Conservation (phyloP, 1,140 invertebrate genomes). For the Dreissena rostriformis region DNA sequence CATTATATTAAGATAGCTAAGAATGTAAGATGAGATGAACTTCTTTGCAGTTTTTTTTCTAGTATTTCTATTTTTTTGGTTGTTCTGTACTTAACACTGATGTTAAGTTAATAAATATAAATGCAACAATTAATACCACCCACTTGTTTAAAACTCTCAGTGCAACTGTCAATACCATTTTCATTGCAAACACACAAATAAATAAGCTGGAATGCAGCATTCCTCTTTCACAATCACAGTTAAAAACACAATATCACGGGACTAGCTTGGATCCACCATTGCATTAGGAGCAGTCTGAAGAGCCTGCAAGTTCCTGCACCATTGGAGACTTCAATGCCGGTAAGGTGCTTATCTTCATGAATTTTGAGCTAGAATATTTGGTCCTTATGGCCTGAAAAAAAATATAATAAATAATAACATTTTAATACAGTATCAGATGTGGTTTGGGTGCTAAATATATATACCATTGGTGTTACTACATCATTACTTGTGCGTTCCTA, state of each 20-base stretch:
- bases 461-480: too few species aligned
- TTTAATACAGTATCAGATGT: too few species aligned
- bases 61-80: too few species aligned
- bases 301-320: conserved; percentile 72
- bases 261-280: not conserved
- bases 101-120: too few species aligned
- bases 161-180: too few species aligned
- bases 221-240: conserved; percentile 12
- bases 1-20: not conserved
- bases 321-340: conserved; percentile 79
- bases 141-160: too few species aligned
- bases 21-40: too few species aligned
- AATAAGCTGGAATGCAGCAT: conserved; percentile 12
- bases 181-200: not conserved
- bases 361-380: conserved; percentile 82
- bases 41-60: too few species aligned
- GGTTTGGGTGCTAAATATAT: too few species aligned
- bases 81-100: too few species aligned
- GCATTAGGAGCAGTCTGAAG: conserved; percentile 30
- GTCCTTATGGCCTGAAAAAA: conserved; percentile 81
- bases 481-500: too few species aligned
- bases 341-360: conserved; percentile 81
- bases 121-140: too few species aligned
- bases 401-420: conserved; percentile 56
- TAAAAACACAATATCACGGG: conserved; percentile 8